Percentiles rank a stretch among this genome's conserved stretches.
phyloP scores from a whole-genome alignment of 2,113 vertebrate species.

The Tachysurus fulvidraco region DNA sequence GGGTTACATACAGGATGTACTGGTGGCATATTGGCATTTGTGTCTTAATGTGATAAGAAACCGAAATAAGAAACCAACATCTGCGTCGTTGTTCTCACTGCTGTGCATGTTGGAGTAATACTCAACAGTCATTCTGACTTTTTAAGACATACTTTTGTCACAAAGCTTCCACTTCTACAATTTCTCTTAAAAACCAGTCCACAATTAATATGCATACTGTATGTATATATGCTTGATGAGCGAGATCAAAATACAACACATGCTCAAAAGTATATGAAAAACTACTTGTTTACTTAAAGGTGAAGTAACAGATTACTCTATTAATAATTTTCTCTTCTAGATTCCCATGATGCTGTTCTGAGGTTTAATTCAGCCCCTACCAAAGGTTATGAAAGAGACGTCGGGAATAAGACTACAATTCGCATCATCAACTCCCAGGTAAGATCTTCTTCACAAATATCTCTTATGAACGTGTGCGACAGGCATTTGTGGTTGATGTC shows the following conservation, averaged over 20 bases:
- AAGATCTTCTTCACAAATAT: constrained; percentile 50
- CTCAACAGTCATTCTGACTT: background rate
- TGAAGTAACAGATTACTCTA: background rate
- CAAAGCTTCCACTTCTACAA: background rate
- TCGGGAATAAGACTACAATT: constrained; percentile 94
- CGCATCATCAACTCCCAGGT: constrained; percentile 98
- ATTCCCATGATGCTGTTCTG: constrained; percentile 92
- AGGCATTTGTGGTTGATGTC: background rate
- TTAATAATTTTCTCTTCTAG: constrained; percentile 66
- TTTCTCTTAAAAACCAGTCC: background rate
- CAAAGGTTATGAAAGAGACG: constrained; percentile 88
- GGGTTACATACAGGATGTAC: background rate
- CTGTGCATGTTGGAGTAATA: background rate
- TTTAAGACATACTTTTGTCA: background rate
- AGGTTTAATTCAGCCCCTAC: constrained; percentile 97
- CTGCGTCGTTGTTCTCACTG: no score
- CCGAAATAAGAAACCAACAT: background rate
- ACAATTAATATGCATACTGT: no score
- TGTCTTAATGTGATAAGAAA: background rate
- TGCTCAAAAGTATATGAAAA: background rate
- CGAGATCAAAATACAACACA: background rate
- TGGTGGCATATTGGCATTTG: background rate
- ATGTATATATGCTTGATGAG: background rate
- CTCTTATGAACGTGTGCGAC: background rate
- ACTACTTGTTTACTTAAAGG: background rate